These are phyloP conservation scores for Pterocles gutturalis DNA, from an alignment of 2,113 vertebrate genomes.

Conservation along the genomic window DNA sequence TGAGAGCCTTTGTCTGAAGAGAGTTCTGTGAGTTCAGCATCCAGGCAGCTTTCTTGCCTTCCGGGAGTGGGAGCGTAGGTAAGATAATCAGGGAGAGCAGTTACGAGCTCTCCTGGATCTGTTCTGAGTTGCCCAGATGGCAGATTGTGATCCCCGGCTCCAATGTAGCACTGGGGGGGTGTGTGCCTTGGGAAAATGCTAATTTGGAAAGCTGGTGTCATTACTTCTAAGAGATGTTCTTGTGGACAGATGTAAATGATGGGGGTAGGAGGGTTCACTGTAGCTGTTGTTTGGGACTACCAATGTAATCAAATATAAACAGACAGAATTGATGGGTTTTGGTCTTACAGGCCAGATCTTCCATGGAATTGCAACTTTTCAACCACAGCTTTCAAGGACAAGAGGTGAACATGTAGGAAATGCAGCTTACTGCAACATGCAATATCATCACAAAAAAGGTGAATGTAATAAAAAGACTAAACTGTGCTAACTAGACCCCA, in stretches of 20 bases:
- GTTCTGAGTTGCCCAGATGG: background rate
- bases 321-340: background rate
- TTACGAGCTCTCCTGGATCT: background rate
- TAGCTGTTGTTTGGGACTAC: background rate
- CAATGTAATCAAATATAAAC: background rate
- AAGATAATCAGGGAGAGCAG: background rate
- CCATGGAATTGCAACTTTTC: background rate
- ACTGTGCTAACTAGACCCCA: background rate
- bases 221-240: background rate
- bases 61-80: accelerated
- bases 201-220: background rate
- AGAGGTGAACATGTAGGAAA: background rate
- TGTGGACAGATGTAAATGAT: background rate
- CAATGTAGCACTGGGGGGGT: background rate
- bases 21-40: background rate
- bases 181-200: background rate
- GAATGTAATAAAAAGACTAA: background rate
- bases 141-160: background rate
- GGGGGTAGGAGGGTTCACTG: background rate
- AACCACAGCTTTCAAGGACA: background rate
- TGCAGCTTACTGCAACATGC: background rate
- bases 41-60: background rate
- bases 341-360: background rate
- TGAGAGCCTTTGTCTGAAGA: background rate
- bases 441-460: background rate